These are phyloP conservation scores for Gymnocheta viridis DNA, from an alignment of 2,888 invertebrate species.

Conservation along the genomic window DNA sequence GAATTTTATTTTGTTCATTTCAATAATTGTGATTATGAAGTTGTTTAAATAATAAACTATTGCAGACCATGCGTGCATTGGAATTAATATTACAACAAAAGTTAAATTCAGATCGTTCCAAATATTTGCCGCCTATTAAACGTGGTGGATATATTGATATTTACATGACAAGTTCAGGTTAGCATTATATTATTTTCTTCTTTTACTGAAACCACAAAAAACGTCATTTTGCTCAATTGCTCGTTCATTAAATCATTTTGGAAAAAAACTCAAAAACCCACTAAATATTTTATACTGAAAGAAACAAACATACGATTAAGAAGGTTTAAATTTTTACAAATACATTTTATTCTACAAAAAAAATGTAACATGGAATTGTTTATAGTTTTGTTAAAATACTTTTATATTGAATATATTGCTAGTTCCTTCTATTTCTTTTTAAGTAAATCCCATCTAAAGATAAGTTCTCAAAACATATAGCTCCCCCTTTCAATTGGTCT, in stretches of 20 bases:
- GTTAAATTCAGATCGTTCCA: constrained; percentile 89
- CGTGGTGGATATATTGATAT: constrained; percentile 91
- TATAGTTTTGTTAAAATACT: constrained; percentile 20
- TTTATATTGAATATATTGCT: constrained; percentile 27
- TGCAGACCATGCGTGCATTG: constrained; percentile 87
- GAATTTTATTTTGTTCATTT: constrained; percentile 4
- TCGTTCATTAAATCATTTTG: constrained; percentile 43
- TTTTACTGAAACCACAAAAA: constrained; percentile 38
- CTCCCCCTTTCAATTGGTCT: constrained; percentile 25
- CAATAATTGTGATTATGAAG: constrained; percentile 40
- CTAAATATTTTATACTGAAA: constrained; percentile 16
- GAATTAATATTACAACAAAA: constrained; percentile 88
- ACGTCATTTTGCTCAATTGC: constrained; percentile 45
- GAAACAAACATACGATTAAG: constrained; percentile 4
- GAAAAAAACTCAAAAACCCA: constrained; percentile 22
- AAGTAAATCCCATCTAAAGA: constrained; percentile 30
- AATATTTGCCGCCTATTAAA: constrained; percentile 91
- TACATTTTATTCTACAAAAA: constrained; percentile 9
- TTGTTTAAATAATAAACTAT: constrained; percentile 66
- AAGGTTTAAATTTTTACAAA: not conserved
- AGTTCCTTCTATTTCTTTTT: constrained; percentile 10
- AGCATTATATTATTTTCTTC: constrained; percentile 76
- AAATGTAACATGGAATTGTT: constrained; percentile 7
- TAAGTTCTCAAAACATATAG: constrained; percentile 3
- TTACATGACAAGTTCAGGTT: constrained; percentile 94